Conservation (phyloP, 53 echinoderm and acorn worm species). For the Holothuria scabra region DNA sequence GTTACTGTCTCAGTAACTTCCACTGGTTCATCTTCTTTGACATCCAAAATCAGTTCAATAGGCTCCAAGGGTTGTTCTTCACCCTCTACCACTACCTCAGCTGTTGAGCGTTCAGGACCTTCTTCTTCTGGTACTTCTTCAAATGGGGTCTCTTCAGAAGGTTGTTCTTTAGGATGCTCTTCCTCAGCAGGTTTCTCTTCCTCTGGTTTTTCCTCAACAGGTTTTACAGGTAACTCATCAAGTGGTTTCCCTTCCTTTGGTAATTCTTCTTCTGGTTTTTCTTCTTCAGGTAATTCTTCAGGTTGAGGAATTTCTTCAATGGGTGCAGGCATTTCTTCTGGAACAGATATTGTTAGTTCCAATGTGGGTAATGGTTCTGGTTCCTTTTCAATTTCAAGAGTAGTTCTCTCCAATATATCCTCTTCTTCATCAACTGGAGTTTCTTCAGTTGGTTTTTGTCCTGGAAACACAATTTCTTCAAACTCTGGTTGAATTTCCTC, state of each 20-base stretch:
- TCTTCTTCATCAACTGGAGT: constrained; percentile 29
- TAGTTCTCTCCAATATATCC: constrained; percentile 15
- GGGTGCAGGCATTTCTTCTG: constrained; percentile 42
- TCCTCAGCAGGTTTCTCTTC: not conserved
- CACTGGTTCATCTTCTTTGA: constrained; percentile 36
- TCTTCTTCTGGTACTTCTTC: constrained; percentile 24
- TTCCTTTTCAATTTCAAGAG: constrained; percentile 52
- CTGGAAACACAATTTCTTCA: constrained; percentile 49
- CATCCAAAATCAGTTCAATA: constrained; percentile 46
- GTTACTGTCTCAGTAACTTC: constrained; percentile 32
- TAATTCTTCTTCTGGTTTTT: not conserved
- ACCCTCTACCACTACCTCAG: constrained; percentile 18
- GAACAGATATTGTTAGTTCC: constrained; percentile 41
- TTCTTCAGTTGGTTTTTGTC: constrained; percentile 15
- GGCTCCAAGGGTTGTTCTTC: not conserved
- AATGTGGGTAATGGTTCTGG: constrained; percentile 31
- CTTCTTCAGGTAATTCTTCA: constrained; percentile 43
- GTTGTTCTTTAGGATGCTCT: constrained; percentile 42
- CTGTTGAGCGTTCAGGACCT: constrained; percentile 19
- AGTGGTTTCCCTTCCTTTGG: constrained; percentile 45
- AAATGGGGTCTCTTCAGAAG: constrained; percentile 46
- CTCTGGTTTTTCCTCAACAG: constrained; percentile 10
- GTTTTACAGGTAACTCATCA: constrained; percentile 11
- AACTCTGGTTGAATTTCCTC: constrained; percentile 30
- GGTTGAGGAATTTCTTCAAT: too few species aligned